A percentile compares a stretch with the other conserved stretches of the same genome.
phyloP scores from a whole-genome alignment of 2,888 invertebrate species.

The Patella depressa region DNA sequence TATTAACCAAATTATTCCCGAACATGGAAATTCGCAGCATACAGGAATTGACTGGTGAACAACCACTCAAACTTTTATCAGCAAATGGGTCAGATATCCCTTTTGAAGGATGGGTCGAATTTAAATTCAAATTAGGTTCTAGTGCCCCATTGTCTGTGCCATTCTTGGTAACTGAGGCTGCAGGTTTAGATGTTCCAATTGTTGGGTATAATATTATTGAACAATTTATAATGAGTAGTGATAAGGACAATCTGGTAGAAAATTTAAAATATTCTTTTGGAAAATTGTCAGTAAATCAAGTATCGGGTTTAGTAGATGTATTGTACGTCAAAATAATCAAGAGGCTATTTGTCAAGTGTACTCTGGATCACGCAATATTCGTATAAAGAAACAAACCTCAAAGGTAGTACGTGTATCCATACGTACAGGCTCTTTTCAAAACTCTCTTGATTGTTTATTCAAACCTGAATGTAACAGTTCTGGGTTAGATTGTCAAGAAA shows the following conservation, averaged over 20 bases:
- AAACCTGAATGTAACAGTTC: neutral
- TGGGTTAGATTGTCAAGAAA: neutral
- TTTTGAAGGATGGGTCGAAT: conserved; percentile 3
- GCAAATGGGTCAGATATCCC: conserved; percentile 3
- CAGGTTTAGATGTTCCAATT: neutral
- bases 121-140: neutral
- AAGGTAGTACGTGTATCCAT: neutral
- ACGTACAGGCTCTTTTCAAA: neutral
- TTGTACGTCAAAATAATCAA: neutral
- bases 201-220: conserved; percentile 1
- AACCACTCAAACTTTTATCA: neutral
- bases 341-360: neutral
- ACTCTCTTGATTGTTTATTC: neutral
- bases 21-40: too few species aligned
- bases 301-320: neutral
- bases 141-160: neutral
- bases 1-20: neutral
- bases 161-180: neutral
- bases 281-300: neutral
- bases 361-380: neutral
- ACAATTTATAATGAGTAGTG: neutral
- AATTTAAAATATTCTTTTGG: neutral
- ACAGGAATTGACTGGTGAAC: too few species aligned
- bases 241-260: neutral
- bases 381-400: neutral